These are phyloP conservation scores for Pedicia rivosa DNA, from an alignment of 2,888 invertebrate genomes.

Conservation along the genomic window DNA sequence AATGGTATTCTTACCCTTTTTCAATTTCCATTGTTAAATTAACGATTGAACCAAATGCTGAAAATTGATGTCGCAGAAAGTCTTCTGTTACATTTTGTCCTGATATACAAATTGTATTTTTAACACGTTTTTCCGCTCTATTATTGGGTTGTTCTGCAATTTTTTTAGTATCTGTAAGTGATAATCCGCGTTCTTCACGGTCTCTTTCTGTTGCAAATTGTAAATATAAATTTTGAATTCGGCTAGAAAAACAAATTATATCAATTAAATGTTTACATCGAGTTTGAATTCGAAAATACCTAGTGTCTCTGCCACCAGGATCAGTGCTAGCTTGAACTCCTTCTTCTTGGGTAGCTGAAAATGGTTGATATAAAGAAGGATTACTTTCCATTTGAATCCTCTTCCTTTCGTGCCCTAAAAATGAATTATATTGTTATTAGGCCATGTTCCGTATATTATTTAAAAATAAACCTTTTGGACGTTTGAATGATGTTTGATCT, in stretches of 20 bases:
- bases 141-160: constrained; percentile 23
- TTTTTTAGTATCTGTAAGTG: constrained; percentile 32
- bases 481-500: constrained; percentile 80
- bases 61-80: constrained; percentile 57
- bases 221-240: constrained; percentile 49
- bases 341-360: constrained; percentile 69
- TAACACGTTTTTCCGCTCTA: constrained; percentile 22
- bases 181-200: constrained; percentile 41
- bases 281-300: constrained; percentile 9
- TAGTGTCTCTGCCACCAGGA: constrained; percentile 44
- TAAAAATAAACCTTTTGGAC: constrained; percentile 45
- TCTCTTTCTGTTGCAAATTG: constrained; percentile 55
- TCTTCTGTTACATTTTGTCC: constrained; percentile 69
- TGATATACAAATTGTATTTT: constrained; percentile 64
- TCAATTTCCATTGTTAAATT: constrained; percentile 74
- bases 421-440: background rate
- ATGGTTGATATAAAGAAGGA: constrained; percentile 79
- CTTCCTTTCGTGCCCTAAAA: constrained; percentile 56
- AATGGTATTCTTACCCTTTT: constrained; percentile 41
- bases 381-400: constrained; percentile 42
- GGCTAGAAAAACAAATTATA: constrained; percentile 14
- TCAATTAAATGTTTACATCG: constrained; percentile 5
- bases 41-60: constrained; percentile 53
- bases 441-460: background rate
- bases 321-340: constrained; percentile 55